Conservation (phyloP, 2,113 vertebrate species). For the Echinops telfairi region DNA sequence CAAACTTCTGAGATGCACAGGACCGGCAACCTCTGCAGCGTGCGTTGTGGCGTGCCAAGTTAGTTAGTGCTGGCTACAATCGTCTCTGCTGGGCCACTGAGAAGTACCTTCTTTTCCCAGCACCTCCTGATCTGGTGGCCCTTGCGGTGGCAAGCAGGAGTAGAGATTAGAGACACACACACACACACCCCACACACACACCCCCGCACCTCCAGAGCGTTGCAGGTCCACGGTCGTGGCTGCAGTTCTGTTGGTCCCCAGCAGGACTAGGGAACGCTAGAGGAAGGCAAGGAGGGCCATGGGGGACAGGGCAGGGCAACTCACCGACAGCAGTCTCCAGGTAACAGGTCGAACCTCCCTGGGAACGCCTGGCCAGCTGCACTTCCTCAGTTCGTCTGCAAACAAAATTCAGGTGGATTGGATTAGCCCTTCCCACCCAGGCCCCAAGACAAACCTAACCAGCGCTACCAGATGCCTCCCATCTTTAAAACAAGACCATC, state of each 20-base stretch:
- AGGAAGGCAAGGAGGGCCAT: not conserved
- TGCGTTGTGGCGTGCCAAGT: not conserved
- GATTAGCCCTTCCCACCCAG: not conserved
- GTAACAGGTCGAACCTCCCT: slow-evolving; percentile 96
- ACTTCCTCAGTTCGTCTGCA: slow-evolving; percentile 97
- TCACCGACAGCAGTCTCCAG: slow-evolving; percentile 97
- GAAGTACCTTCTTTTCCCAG: too few relatives aligned
- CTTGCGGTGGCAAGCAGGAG: too few relatives aligned
- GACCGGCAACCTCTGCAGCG: not conserved
- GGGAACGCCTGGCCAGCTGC: slow-evolving; percentile 98
- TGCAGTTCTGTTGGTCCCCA: not conserved
- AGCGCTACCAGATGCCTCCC: not conserved
- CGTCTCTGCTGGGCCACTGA: not conserved
- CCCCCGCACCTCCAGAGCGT: too few relatives aligned
- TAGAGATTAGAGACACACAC: too few relatives aligned
- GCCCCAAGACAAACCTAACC: not conserved
- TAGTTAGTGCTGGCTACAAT: not conserved
- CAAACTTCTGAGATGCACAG: not conserved
- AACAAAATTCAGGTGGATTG: slow-evolving; percentile 79
- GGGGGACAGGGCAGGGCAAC: slow-evolving; percentile 67
- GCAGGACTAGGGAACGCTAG: not conserved
- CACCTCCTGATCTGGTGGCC: too few relatives aligned
- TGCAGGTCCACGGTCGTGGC: not conserved
- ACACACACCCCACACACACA: not conserved
- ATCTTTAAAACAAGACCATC: not conserved